These are phyloP conservation scores for Diplazon laetatorius DNA, from an alignment of 2,888 invertebrate genomes.

Conservation along the genomic window DNA sequence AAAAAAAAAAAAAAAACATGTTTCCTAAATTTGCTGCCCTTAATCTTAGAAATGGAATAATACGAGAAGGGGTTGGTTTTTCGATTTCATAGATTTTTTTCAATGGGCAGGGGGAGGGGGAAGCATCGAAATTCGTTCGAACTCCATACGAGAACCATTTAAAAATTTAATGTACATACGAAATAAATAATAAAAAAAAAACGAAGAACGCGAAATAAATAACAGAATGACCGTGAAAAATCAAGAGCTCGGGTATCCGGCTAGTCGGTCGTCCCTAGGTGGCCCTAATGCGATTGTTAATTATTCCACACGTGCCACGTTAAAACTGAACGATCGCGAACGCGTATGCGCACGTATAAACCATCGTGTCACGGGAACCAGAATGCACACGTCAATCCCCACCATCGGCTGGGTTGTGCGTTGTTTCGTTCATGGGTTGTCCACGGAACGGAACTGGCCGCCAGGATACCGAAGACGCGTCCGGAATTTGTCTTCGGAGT, in stretches of 20 bases:
- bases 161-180: too few relatives aligned
- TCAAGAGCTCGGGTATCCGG: constrained; percentile 8
- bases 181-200: constrained; percentile 11
- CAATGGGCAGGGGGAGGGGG: too few relatives aligned
- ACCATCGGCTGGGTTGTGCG: constrained; percentile 28
- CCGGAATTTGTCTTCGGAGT: constrained; percentile 75
- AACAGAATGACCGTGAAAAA: constrained; percentile 4
- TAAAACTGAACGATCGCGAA: constrained; percentile 44
- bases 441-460: constrained; percentile 58
- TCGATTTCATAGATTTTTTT: too few relatives aligned
- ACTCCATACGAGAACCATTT: too few relatives aligned
- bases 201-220: not conserved
- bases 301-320: constrained; percentile 72
- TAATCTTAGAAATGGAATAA: too few relatives aligned
- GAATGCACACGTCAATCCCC: constrained; percentile 6
- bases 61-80: too few relatives aligned
- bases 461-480: constrained; percentile 77
- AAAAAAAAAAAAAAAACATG: constrained; percentile 13
- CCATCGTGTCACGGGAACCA: constrained; percentile 47
- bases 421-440: constrained; percentile 43
- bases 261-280: constrained; percentile 38
- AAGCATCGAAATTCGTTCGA: too few relatives aligned
- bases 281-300: constrained; percentile 71
- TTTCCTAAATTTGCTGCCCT: too few relatives aligned
- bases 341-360: constrained; percentile 67